Evolutionary conservation across 2,797 vertebrate genomes (phyloP), one percentile per base, ranked within the genome.

Genomic region (Setipinna tenuifilis): DNA sequence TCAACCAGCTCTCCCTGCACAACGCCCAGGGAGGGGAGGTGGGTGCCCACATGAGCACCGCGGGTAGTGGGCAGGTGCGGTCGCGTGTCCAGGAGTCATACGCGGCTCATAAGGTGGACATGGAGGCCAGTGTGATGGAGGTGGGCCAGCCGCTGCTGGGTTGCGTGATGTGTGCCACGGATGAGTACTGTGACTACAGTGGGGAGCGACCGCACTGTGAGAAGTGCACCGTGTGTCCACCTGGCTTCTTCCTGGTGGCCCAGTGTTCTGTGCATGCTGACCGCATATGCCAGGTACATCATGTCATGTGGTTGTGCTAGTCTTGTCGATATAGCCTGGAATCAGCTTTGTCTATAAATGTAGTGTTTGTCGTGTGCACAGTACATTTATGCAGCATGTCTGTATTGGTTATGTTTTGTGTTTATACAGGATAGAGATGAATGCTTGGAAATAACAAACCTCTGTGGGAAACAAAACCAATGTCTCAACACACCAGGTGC

Each of bases 401-500:
- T 71, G 0, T 31, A 5, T 17, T 68, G 11, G 11, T 28, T 7
- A 7, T 75, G 0, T 23, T 41, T 2, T 19, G 2, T 41, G 28
- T 75, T 75, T 7, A 78, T 44, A 78, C 92, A 98, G 97, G 97
- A 98, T 93, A 96, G 95, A 95, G 96, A 98, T 82, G 96, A 98
- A 91, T 98, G 97, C 87, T 94, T 94, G 61, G 95, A 98, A 91
- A 95, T 96, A 83, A 85, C 95, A 83, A 90, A 92, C 89, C 93
- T 97, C 82, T 98, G 97, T 91, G 95, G 96, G 62, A 95, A 96
- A 86, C 93, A 91, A 85, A 95, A 96, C 89, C 97, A 95, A 90
- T 98, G 96, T 89, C 92, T 97, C 86, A 98, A 98, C 90, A 98
- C 95, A 65, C 96, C 97, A 84, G 97, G 96, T 98, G 92, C 92